These are phyloP conservation scores for Clivina fossor DNA, from an alignment of 2,888 invertebrate species.

Conservation along the genomic window DNA sequence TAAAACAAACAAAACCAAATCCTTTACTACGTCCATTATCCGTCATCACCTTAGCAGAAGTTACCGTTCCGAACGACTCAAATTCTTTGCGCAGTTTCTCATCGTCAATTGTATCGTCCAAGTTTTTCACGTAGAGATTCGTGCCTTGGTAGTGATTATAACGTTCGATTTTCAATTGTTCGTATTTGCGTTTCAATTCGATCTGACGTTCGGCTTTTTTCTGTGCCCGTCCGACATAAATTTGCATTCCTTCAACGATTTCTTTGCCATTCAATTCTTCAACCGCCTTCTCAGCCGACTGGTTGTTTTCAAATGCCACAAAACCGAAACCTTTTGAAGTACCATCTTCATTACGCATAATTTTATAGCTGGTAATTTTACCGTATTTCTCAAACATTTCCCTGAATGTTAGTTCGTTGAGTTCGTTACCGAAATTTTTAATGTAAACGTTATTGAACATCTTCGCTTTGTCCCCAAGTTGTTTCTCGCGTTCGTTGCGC, in stretches of 20 bases:
- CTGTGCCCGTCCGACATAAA: slow-evolving; percentile 97
- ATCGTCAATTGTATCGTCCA: slow-evolving; percentile 71
- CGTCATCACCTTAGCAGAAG: slow-evolving; percentile 68
- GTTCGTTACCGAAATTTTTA: slow-evolving; percentile 95
- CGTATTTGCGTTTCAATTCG: slow-evolving; percentile 94
- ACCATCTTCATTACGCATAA: slow-evolving; percentile 89
- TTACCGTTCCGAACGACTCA: slow-evolving; percentile 66
- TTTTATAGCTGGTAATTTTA: slow-evolving; percentile 85
- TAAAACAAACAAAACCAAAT: slow-evolving; percentile 75
- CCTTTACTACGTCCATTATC: slow-evolving; percentile 61
- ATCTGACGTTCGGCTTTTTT: slow-evolving; percentile 97
- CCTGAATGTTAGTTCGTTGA: slow-evolving; percentile 83
- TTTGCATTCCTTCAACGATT: slow-evolving; percentile 72
- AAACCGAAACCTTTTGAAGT: slow-evolving; percentile 99
- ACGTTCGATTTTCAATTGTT: slow-evolving; percentile 89
- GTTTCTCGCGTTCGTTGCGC: slow-evolving; percentile 94
- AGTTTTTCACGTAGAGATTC: slow-evolving; percentile 73
- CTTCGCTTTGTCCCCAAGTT: slow-evolving; percentile 92
- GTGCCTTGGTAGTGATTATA: slow-evolving; percentile 72
- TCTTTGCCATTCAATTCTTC: slow-evolving; percentile 88
- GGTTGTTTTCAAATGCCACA: slow-evolving; percentile 96
- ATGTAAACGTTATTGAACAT: slow-evolving; percentile 97
- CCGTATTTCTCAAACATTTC: slow-evolving; percentile 93
- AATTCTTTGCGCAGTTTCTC: slow-evolving; percentile 66
- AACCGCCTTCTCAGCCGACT: slow-evolving; percentile 90